Conservation (phyloP, 2,888 invertebrate genomes). For the Ophonus ardosiacus region DNA sequence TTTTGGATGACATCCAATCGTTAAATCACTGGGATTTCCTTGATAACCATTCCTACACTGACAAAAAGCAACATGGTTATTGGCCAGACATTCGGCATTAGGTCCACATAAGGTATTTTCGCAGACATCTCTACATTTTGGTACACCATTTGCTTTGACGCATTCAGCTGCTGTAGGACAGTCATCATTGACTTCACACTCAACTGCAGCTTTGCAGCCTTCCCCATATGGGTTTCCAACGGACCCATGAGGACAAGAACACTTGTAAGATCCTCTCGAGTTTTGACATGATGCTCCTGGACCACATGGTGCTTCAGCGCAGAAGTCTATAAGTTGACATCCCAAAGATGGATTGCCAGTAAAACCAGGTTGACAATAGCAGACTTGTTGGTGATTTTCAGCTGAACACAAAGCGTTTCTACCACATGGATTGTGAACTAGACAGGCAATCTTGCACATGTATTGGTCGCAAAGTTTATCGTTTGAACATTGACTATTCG, state of each 20-base stretch:
- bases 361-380: constrained; percentile 92
- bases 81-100: constrained; percentile 89
- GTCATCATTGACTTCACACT: constrained; percentile 87
- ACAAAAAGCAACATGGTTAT: constrained; percentile 87
- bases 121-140: constrained; percentile 91
- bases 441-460: constrained; percentile 91
- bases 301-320: constrained; percentile 87
- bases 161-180: constrained; percentile 90
- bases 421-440: constrained; percentile 90
- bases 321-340: constrained; percentile 88
- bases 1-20: constrained; percentile 85
- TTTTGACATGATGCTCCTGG: constrained; percentile 89
- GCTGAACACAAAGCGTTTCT: constrained; percentile 91
- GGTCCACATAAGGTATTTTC: constrained; percentile 87
- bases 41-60: constrained; percentile 87
- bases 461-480: constrained; percentile 90
- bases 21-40: constrained; percentile 85
- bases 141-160: constrained; percentile 82
- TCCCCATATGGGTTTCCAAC: constrained; percentile 92
- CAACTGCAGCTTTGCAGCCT: constrained; percentile 89
- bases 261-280: constrained; percentile 87
- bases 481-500: constrained; percentile 85
- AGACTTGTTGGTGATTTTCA: constrained; percentile 87
- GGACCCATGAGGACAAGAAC: constrained; percentile 86
- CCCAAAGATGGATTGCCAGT: constrained; percentile 87